Evolutionary conservation across 1,140 invertebrate species (phyloP), one percentile per base, ranked within the genome.

Genomic region (Orchestia grillus): DNA sequence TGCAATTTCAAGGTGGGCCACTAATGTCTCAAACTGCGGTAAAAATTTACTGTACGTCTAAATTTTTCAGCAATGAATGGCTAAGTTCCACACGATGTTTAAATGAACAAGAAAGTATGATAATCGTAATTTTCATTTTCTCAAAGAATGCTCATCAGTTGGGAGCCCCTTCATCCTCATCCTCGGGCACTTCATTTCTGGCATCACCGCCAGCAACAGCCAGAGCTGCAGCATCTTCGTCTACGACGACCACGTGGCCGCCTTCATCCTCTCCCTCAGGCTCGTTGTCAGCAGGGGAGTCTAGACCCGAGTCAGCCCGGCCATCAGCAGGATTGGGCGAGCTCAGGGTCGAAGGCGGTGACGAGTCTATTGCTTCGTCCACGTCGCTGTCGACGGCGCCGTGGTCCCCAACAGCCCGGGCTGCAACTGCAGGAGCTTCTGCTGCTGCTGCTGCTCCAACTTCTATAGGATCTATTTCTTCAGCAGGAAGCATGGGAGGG

Each of bases 351-450:
- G 95, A 92, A 11, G 87, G 47, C 45, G 91, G 96, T 1, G 96
- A 94, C 11, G 87, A 95, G 40, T 90, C 57, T 19, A 95, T 42
- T 28, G 96, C 96, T 44, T 96, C 96, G 23, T 57, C 77, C 41
- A 96, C 96, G 88, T 96, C 95, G 40, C 87, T 57, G 15, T 94
- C 92, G 28, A 45, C 92, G 43, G 57, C 95, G 11, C 0, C 47
- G 4, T 95, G 95, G 41, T 47, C 62, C 11, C n/a, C 95, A 16
- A 95, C 42, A 0, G 95, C 95, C 15, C 8, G 41, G 15, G 95
- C 95, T 15, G 95, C 95, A 36, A 53, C 44, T 77, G 57, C 95
- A 77, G 95, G 95, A 95, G 95, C 92, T 45, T 4, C 44, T 1
- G 57, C 95, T 3, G 95, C 41, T 8, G 41, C 41, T n/a, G 57